Evolutionary conservation across 2,888 invertebrate species (phyloP), one percentile per base, ranked within the genome.

Genomic region (Frankliniella intonsa): DNA sequence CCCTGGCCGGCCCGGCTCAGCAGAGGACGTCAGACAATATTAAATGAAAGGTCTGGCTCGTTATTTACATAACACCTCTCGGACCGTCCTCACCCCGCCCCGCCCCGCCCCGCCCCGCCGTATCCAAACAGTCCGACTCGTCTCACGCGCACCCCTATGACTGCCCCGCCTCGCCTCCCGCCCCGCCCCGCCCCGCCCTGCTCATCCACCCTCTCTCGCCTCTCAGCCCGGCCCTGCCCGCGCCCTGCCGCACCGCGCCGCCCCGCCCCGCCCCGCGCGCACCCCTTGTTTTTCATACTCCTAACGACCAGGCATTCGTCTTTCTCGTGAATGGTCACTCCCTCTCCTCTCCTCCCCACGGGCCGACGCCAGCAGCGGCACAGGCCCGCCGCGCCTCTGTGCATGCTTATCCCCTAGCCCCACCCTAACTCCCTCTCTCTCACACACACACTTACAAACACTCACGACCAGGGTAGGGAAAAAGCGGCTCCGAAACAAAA

Each of bases 211-310:
- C 38, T 38, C 38, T 38, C 38, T 38, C 38, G 38, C 38, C 38
- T 17, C 55, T 14, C 8, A 2, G 55, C 55, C 55, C 55, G 8
- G 8, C 55, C 55, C 55, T 8, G 14, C 17, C 55, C 17, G n/a
- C 55, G 11, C 55, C 17, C 7, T 8, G 14, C 14, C 55, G 2
- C 38, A 5, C 55, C 14, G 55, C 55, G 3, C 55, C 12, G 55
- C 55, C 55, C 55, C 14, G 55, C 55, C 55, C 55, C 12, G 55
- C 55, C 55, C 55, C 12, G 55, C 55, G 14, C 55, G 22, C 69
- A n/a, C 69, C 69, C 25, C 69, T 76, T 76, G 69, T 76, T 76
- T 76, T 76, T 76, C 69, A 76, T 76, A 76, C 69, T 76, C 69
- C 69, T 76, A 76, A 76, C 69, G 69, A 76, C 69, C 69, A 25